Conservation (phyloP, 2,113 vertebrate species). For the Labeo rohita region DNA sequence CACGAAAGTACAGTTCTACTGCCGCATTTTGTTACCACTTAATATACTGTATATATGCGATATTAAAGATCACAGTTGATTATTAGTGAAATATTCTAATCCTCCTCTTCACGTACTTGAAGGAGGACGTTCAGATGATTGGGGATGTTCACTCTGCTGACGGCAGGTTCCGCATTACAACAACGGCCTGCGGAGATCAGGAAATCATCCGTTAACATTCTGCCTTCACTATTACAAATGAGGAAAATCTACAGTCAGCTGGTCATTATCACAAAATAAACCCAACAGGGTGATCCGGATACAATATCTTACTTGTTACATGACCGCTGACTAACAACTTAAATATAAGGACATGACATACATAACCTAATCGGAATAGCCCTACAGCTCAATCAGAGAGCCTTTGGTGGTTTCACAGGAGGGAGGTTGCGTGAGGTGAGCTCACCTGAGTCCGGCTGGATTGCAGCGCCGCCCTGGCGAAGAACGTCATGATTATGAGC, state of each 20-base stretch:
- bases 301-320: neutral
- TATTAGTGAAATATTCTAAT: no score
- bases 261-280: neutral
- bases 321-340: neutral
- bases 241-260: neutral
- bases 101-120: no score
- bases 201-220: neutral
- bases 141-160: constrained; percentile 28
- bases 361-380: neutral
- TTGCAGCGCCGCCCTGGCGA: constrained; percentile 32
- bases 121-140: neutral
- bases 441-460: constrained; percentile 48
- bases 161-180: constrained; percentile 46
- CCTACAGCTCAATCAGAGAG: no score
- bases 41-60: neutral
- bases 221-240: neutral
- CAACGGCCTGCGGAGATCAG: constrained; percentile 27
- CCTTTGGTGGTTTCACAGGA: neutral
- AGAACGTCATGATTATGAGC: constrained; percentile 43
- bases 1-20: neutral
- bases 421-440: neutral
- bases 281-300: neutral
- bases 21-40: neutral
- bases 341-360: neutral
- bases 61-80: neutral